phyloP scores from a whole-genome alignment of 2,888 invertebrate species.

The Acanthoscelides obtectus region DNA sequence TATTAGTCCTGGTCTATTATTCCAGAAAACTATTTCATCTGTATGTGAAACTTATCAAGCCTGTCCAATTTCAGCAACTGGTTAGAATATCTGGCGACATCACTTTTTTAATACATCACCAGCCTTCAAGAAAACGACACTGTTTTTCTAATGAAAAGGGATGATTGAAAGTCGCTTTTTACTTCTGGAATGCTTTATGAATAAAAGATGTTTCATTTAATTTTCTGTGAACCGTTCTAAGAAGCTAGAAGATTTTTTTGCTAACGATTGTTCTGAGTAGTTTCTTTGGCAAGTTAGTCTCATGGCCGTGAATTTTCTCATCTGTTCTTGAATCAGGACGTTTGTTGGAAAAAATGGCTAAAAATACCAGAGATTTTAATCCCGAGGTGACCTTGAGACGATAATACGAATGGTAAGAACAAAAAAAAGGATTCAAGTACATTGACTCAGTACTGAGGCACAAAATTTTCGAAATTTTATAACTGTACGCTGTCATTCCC shows the following conservation, averaged over 20 bases:
- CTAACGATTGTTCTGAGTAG: background rate
- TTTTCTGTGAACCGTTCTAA: background rate
- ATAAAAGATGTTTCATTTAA: background rate
- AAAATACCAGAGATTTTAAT: no score
- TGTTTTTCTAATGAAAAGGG: background rate
- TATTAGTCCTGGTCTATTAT: no score
- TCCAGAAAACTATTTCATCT: no score
- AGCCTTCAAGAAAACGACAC: background rate
- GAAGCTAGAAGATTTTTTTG: background rate
- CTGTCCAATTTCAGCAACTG: background rate
- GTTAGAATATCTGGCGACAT: constrained; percentile 1
- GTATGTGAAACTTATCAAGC: background rate
- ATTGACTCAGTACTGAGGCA: no score
- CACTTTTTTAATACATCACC: background rate
- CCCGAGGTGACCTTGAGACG: no score
- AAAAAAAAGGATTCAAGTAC: no score
- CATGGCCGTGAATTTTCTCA: background rate
- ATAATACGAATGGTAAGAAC: no score
- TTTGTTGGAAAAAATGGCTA: no score
- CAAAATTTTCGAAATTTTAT: no score
- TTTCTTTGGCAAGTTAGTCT: background rate
- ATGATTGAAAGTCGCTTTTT: constrained; percentile 1
- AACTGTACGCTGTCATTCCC: no score
- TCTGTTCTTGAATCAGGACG: no score
- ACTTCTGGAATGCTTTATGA: background rate